Percentiles rank a stretch among this genome's conserved stretches.
These are phyloP conservation scores for Argyrosomus japonicus DNA, from an alignment of 2,113 vertebrate species.

Conservation along the genomic window DNA sequence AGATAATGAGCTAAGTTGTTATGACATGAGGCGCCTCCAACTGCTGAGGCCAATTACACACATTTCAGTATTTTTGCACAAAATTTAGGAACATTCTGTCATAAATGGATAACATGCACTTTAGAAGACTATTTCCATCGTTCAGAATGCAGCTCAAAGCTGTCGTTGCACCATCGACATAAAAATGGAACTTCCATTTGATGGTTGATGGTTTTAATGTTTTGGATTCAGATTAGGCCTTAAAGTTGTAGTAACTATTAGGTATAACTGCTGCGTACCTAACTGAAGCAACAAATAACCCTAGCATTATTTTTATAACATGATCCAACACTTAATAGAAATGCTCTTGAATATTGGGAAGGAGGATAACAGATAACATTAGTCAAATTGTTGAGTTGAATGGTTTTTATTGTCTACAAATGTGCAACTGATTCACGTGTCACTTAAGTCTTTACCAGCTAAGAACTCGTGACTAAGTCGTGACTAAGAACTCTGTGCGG, in stretches of 20 bases:
- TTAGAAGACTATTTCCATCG: neutral
- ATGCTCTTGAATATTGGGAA: neutral
- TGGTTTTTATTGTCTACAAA: neutral
- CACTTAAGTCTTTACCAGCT: no score
- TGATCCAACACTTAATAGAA: neutral
- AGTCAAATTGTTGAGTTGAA: neutral
- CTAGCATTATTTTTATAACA: neutral
- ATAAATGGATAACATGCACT: neutral
- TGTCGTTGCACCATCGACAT: neutral
- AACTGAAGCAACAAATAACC: neutral
- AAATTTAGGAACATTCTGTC: neutral
- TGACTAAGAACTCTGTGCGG: neutral
- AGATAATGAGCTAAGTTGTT: conserved; percentile 39
- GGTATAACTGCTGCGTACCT: neutral
- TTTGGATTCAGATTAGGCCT: neutral
- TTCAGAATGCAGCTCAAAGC: conserved; percentile 1
- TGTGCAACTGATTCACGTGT: neutral
- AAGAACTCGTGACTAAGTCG: no score
- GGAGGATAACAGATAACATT: no score
- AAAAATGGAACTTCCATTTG: neutral
- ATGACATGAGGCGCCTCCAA: conserved; percentile 47
- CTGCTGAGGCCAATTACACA: conserved; percentile 20
- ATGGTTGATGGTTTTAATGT: neutral
- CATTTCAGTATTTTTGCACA: conserved; percentile 9
- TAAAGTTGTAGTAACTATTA: neutral